A percentile compares a stretch with the other conserved stretches of the same genome.
Evolutionary conservation across 2,797 vertebrate genomes (phyloP).

Genomic region (Triplophysa yarkandensis): DNA sequence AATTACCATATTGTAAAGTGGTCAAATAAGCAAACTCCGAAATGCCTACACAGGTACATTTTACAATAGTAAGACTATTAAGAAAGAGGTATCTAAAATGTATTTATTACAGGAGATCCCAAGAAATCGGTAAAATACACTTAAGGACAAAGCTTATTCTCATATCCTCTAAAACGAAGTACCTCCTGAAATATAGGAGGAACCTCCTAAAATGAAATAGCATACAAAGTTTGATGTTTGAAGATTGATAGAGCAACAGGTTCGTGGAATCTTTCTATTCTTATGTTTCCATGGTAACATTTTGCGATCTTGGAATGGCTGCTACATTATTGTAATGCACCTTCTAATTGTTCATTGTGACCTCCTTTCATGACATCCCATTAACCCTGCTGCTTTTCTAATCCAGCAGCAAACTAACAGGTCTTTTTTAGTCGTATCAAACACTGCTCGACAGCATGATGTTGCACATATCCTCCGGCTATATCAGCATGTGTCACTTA

Average conservation of each 20-base stretch:
- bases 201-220: background rate
- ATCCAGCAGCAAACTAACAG: background rate
- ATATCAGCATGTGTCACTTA: background rate
- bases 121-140: background rate
- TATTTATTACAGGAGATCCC: background rate
- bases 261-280: background rate
- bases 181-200: background rate
- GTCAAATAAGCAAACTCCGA: background rate
- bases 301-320: background rate
- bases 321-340: background rate
- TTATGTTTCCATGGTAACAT: conserved; percentile 42
- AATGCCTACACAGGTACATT: background rate
- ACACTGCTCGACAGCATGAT: background rate
- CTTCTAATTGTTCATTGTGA: background rate
- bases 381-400: background rate
- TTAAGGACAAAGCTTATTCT: background rate
- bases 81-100: background rate
- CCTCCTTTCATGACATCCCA: background rate
- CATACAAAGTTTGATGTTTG: background rate
- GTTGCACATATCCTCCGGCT: background rate
- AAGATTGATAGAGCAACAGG: conserved; percentile 26
- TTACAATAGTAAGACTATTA: background rate
- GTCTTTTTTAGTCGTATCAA: background rate
- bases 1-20: background rate
- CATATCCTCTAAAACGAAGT: too few relatives aligned